Evolutionary conservation across 2,113 vertebrate species (phyloP).

Genomic region (Thinocorus orbignyianus): DNA sequence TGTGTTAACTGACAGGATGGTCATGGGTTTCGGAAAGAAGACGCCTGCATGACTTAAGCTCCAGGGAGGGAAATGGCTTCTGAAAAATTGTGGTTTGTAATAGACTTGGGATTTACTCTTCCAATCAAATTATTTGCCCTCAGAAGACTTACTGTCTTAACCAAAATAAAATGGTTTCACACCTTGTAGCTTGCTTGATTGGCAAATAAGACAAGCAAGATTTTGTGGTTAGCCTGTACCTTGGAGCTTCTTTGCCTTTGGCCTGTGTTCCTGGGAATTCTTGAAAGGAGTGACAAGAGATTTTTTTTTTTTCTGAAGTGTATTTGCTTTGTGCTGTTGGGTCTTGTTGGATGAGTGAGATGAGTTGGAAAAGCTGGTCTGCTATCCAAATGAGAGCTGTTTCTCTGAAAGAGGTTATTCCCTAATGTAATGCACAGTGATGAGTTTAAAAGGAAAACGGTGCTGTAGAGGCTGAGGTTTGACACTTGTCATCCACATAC

Average conservation of each 20-base stretch:
- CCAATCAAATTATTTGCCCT: not conserved
- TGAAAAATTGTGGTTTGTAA: slow-evolving; percentile 19
- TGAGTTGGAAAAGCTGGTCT: not conserved
- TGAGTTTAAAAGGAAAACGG: not conserved
- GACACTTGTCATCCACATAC: not conserved
- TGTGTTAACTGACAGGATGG: not conserved
- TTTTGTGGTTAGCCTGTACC: not conserved
- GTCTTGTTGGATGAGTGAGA: not conserved
- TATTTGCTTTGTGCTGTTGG: not conserved
- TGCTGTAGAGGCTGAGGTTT: not conserved
- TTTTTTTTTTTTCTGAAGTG: not conserved
- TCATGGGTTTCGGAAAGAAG: not conserved
- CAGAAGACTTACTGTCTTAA: not conserved
- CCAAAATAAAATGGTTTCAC: slow-evolving; percentile 48
- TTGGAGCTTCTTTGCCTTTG: not conserved
- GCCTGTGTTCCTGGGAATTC: slow-evolving; percentile 1
- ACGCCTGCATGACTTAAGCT: not conserved
- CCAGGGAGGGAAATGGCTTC: not conserved
- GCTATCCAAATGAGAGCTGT: not conserved
- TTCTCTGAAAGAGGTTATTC: not conserved
- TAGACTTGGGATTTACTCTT: slow-evolving; percentile 7
- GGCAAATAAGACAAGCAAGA: slow-evolving; percentile 15
- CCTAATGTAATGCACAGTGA: not conserved
- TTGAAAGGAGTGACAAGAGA: not conserved
- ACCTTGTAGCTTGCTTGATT: slow-evolving; percentile 30